Evolutionary conservation across 2,797 vertebrate species (phyloP).

Genomic region (Coreius guichenoti): DNA sequence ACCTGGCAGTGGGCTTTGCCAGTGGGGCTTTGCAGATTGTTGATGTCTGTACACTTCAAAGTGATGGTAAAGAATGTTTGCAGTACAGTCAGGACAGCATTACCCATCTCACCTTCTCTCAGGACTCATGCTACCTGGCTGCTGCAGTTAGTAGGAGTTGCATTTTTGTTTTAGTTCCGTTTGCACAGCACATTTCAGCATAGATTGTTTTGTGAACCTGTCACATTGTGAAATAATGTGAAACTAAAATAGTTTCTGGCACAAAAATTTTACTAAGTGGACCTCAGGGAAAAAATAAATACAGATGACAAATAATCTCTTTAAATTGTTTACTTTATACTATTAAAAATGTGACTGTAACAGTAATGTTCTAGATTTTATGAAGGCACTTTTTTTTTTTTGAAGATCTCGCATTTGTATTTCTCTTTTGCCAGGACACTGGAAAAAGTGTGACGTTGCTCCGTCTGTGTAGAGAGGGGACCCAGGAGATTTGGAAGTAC

Average conservation of each 20-base stretch:
- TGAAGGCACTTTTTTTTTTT: not conserved
- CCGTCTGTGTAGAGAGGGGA: slow-evolving; percentile 55
- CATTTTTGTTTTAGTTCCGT: not conserved
- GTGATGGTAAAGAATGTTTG: slow-evolving; percentile 77
- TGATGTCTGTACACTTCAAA: slow-evolving; percentile 81
- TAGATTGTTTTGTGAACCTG: not conserved
- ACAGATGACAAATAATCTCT: too few relatives aligned
- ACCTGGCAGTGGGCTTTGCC: slow-evolving; percentile 86
- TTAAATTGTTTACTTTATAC: not conserved
- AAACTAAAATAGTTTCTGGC: not conserved
- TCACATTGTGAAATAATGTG: not conserved
- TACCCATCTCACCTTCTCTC: slow-evolving; percentile 89
- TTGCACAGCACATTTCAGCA: slow-evolving; percentile 1
- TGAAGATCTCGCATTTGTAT: not conserved
- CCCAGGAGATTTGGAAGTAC: slow-evolving; percentile 77
- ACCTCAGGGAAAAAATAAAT: not conserved
- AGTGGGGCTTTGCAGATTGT: slow-evolving; percentile 87
- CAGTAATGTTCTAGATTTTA: not conserved
- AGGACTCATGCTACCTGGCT: slow-evolving; percentile 88
- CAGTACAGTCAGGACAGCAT: slow-evolving; percentile 78
- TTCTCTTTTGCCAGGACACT: slow-evolving; percentile 78
- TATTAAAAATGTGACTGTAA: not conserved
- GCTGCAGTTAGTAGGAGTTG: slow-evolving; percentile 83
- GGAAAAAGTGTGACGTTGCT: slow-evolving; percentile 85
- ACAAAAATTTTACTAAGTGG: not conserved